Percentiles rank a stretch among this genome's conserved stretches.
Conservation (phyloP, 2,113 vertebrate genomes). For the Gnathonemus longibarbis region DNA sequence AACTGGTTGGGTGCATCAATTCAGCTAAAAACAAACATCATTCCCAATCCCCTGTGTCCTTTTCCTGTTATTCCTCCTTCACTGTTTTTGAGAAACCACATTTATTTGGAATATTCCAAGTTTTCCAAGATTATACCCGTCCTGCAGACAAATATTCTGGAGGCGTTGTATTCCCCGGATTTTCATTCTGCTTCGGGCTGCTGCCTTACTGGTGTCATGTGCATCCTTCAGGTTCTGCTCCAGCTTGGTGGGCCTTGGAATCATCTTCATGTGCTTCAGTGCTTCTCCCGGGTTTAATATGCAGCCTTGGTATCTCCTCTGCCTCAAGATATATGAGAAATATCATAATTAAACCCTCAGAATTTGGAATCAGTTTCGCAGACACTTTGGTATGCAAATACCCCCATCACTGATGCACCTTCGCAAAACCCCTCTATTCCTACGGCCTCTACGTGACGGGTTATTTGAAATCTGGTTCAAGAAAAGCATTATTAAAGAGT, state of each 20-base stretch:
- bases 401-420: not conserved
- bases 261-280: not conserved
- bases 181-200: not conserved
- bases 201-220: not conserved
- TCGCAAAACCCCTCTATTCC: not conserved
- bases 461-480: not conserved
- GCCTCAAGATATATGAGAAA: constrained; percentile 1
- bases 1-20: not conserved
- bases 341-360: constrained; percentile 8
- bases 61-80: not conserved
- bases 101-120: not conserved
- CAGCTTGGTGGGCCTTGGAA: not conserved
- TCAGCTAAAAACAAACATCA: not conserved
- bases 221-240: not conserved
- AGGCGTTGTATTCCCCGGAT: not conserved
- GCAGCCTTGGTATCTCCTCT: not conserved
- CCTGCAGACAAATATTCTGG: not conserved
- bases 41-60: not conserved
- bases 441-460: not conserved
- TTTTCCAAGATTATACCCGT: not conserved
- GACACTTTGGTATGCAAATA: not conserved
- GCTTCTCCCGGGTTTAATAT: not conserved
- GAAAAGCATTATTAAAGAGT: not conserved
- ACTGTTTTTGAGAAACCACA: not conserved
- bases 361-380: constrained; percentile 1